Base-by-base conservation (phyloP, 2,888 invertebrate species). In the Myathropa florea region DNA sequence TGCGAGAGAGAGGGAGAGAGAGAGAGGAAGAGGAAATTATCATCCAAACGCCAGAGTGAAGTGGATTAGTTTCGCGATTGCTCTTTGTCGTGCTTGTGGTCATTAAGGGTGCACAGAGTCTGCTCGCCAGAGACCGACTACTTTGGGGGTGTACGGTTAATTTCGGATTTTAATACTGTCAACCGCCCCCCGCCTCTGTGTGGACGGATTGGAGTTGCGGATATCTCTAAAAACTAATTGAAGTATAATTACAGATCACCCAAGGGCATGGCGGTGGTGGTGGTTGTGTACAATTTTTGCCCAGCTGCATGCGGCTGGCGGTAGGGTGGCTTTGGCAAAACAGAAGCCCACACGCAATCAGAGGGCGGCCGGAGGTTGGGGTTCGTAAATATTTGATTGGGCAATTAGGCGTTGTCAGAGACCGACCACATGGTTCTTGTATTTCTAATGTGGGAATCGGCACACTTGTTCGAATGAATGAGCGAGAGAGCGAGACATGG, bases 51-150 rank as follows among this genome's bases (percentile, higher is more conserved):
- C 68, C 83, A 78, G 21, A 78, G 78, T 86, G 86, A 83, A 86
- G 86, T 86, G 86, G 86, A 86, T 86, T 86, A 86, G 86, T 83
- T 83, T 79, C 79, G 83, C 86, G 86, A 86, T 86, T 86, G 83
- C 86, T 83, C 83, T 83, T 79, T 86, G 86, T 76, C 83, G 86
- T 86, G 86, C 78, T 83, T 33, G 65, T 67, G 83, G 83, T 86
- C 83, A 86, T 86, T 86, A 86, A 83, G 83, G 86, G 82, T 83
- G 82, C 55, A 72, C 77, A 18, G 36, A 53, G 71, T n/a, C n/a
- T 36, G 71, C 55, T 65, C n/a, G 65, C 59, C 23, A 14, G 46
- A 39, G 1, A 12, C 0, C 10, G 12, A 28, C 36, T 23, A 12
- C 3, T 7, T 23, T 14, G 55, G 21, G 3, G 21, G 65, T 3